Evolutionary conservation across 2,797 vertebrate genomes (phyloP), one percentile per base, ranked within the genome.

Genomic region (Gadopsis marmoratus): DNA sequence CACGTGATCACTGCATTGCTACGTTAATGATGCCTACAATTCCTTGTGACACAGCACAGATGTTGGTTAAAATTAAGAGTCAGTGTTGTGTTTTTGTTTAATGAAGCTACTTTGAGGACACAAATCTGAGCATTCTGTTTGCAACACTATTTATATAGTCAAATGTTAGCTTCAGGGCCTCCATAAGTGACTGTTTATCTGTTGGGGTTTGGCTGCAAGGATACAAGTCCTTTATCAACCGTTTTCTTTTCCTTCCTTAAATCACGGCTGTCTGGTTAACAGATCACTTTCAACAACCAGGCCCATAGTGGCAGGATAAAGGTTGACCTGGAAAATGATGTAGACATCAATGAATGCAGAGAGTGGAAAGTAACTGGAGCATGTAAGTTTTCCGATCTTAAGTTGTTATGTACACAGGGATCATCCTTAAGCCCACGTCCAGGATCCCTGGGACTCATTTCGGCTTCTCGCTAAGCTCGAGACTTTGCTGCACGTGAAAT

Each of bases 301-400:
- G 97, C 92, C 74, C 97, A 99, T 85, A 99, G 97, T 60, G 98
- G 97, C 90, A 95, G 96, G 92, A 97, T 99, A 80, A 97, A 96
- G 92, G 93, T 99, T 55, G 95, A 95, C 71, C 93, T 99, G 85
- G 97, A 98, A 83, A 97, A 93, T 0, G 95, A 98, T 45, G 96
- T 97, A 65, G 94, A 90, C 35, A 93, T 95, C 84, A 94, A 93
- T 23, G 93, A 95, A 76, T 94, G 93, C 86, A 84, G 50, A 78
- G 88, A 93, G 54, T 97, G 97, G 96, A 96, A 96, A 21, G 93
- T 99, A 66, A 95, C 93, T 37, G 97, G 97, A 83, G 97, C 95
- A 47, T 92, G 98, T 99, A 94, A 94, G 97, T 87, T 71, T 58
- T 7, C 58, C 4, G 35, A 94, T 59, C 37, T 67, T 14, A 45